Evolutionary conservation across 2,888 invertebrate genomes (phyloP), one percentile per base, ranked within the genome.

Genomic region (Neoitamus cyanurus): DNA sequence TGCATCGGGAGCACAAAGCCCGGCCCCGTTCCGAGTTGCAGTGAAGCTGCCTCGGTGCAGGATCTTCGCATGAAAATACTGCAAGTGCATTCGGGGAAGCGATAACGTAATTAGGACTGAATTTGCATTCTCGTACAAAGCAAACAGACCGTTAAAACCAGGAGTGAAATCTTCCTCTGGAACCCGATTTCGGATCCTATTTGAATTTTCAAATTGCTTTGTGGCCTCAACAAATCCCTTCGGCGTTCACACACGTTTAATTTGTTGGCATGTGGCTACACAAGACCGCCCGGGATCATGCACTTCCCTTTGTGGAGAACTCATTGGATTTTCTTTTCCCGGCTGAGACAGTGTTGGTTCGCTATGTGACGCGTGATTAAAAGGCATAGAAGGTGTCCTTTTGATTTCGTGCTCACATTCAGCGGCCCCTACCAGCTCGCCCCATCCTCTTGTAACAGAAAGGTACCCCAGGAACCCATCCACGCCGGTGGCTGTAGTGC

Each of bases 131-230:
- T 37, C 48, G 75, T 48, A 72, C 72, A 36, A 75, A 83, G 58
- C 75, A 83, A 83, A 83, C 83, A 83, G 36, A 48, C 83, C 83
- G 70, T 70, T 83, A 75, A 83, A 75, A 83, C 83, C 73, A 48
- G 15, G 48, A 58, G 42, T 37, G 25, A 72, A 72, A 83, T 72
- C 83, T 70, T 83, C 69, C 72, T 31, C 42, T 58, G 25, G 48
- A 83, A 73, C 46, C 31, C 11, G 20, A 72, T 75, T 28, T 73
- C 58, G 48, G 85, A 75, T 83, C 72, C 83, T 84, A 85, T 86
- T 85, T 83, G 84, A 83, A 86, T 85, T 86, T 85, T 83, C 85
- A 86, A 86, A 86, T 86, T 86, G 86, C 86, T 86, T 86, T 86
- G 86, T 84, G 86, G 84, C 84, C 77, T 85, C 30, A 72, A 84